A percentile compares a stretch with the other conserved stretches of the same genome.
Evolutionary conservation across 2,888 invertebrate genomes (phyloP).

Genomic region (Tortrix viridana): DNA sequence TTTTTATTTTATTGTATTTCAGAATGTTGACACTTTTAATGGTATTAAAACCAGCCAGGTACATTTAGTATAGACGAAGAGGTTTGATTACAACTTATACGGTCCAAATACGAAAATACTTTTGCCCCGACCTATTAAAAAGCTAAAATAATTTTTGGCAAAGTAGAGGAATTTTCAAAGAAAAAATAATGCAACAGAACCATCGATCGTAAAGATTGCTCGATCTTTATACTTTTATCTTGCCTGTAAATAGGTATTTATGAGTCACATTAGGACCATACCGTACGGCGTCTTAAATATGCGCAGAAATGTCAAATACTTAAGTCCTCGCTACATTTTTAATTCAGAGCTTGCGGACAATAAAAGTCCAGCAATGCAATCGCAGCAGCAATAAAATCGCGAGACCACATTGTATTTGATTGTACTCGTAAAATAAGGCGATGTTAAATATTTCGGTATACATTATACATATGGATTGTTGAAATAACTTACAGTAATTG

Average conservation of each 20-base stretch:
- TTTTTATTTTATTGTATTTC: no score
- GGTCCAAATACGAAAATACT: no score
- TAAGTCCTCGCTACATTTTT: conserved; percentile 18
- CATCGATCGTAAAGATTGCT: not conserved
- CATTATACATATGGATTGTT: not conserved
- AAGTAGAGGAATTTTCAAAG: no score
- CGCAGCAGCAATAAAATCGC: no score
- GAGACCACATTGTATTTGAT: conserved; percentile 47
- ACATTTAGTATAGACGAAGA: no score
- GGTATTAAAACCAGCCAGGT: no score
- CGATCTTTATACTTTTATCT: not conserved
- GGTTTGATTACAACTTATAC: no score
- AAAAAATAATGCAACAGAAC: not conserved
- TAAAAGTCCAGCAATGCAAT: conserved; percentile 43
- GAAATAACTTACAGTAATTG: not conserved
- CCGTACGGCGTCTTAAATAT: conserved; percentile 5
- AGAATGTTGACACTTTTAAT: no score
- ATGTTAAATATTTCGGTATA: conserved; percentile 53
- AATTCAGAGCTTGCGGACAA: conserved; percentile 21
- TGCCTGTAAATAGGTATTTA: conserved; percentile 1
- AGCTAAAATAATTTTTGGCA: no score
- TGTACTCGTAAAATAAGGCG: conserved; percentile 57
- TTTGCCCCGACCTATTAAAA: no score
- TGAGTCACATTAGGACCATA: not conserved
- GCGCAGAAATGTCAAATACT: conserved; percentile 9